Conservation (phyloP, 1,140 invertebrate species). For the Holotrichia oblita region DNA sequence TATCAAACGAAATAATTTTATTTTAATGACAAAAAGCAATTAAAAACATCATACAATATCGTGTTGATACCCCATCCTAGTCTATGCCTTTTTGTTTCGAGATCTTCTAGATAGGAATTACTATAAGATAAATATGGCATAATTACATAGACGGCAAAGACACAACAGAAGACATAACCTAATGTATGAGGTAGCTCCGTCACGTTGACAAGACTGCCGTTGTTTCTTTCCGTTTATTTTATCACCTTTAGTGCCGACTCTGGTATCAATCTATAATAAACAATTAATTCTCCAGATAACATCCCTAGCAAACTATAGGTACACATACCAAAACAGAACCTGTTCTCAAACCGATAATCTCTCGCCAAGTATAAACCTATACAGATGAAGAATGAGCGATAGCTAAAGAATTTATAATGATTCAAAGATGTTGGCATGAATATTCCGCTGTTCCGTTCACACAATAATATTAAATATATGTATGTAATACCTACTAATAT, state of each 20-base stretch:
- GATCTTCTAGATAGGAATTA: not conserved
- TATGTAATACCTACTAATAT: not conserved
- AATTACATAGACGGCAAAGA: constrained; percentile 2
- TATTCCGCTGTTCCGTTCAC: not conserved
- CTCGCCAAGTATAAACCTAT: not conserved
- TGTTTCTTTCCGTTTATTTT: not conserved
- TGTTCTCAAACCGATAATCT: constrained; percentile 7
- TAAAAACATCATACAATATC: not conserved
- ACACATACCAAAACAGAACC: constrained; percentile 3
- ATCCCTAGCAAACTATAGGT: not conserved
- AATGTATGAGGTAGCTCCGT: not conserved
- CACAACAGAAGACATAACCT: not conserved
- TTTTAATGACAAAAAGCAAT: not conserved
- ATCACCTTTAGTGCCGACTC: not conserved
- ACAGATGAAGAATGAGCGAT: constrained; percentile 2
- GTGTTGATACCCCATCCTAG: not conserved
- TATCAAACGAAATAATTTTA: not conserved
- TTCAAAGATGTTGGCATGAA: not conserved
- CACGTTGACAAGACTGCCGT: not conserved
- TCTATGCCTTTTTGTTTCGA: not conserved
- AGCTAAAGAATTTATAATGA: not conserved
- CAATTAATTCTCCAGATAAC: constrained; percentile 21
- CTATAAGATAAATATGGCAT: constrained; percentile 23
- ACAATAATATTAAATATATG: not conserved
- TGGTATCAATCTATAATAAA: constrained; percentile 30